A percentile compares a stretch with the other conserved stretches of the same genome.
These are phyloP conservation scores for Oscheius sp. DNA, from an alignment of 2,888 invertebrate species.

Conservation along the genomic window DNA sequence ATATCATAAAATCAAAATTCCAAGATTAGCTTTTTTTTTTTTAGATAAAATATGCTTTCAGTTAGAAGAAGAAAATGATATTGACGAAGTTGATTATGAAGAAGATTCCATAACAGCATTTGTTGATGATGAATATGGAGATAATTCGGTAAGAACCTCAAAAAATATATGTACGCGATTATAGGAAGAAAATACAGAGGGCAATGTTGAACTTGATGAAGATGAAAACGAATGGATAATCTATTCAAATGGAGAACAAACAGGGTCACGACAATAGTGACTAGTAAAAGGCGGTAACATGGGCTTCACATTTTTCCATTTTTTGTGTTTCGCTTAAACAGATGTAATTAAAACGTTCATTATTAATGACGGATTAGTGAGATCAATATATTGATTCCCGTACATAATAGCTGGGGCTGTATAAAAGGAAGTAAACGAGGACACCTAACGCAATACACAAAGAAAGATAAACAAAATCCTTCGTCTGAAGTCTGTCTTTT, in stretches of 20 bases:
- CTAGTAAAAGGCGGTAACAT: background rate
- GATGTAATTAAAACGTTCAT: background rate
- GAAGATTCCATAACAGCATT: too few relatives aligned
- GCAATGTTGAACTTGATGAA: background rate
- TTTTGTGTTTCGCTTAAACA: background rate
- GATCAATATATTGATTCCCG: constrained; percentile 18
- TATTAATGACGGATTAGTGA: background rate
- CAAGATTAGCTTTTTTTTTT: too few relatives aligned
- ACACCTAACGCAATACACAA: background rate
- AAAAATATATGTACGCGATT: too few relatives aligned
- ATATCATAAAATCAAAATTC: too few relatives aligned
- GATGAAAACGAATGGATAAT: background rate
- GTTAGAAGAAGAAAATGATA: too few relatives aligned
- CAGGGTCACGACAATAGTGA: background rate
- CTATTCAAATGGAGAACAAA: background rate
- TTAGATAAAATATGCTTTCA: too few relatives aligned
- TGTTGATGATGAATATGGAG: too few relatives aligned
- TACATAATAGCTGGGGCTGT: background rate
- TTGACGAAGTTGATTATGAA: too few relatives aligned
- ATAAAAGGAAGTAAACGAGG: background rate
- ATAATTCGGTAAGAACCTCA: too few relatives aligned
- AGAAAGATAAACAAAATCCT: constrained; percentile 12
- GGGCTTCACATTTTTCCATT: background rate
- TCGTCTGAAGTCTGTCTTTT: background rate
- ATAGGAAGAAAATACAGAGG: too few relatives aligned